Percentiles rank a stretch among this genome's conserved stretches.
phyloP scores from a whole-genome alignment of 2,113 vertebrate genomes.

The Oceanites oceanicus region DNA sequence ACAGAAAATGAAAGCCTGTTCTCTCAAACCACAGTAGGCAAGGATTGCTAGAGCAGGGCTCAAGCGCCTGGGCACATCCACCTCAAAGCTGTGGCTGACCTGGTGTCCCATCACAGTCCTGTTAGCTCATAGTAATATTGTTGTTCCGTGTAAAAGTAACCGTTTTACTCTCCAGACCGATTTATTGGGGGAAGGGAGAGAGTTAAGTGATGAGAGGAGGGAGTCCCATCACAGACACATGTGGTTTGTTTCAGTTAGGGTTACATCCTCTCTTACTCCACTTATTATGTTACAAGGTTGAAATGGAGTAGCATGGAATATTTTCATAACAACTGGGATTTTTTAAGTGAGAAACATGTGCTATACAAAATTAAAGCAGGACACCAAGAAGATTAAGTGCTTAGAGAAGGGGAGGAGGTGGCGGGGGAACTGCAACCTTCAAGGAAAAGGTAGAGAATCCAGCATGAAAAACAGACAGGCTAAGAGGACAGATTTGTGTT shows the following conservation, averaged over 20 bases:
- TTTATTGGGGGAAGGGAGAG: neutral
- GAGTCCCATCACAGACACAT: neutral
- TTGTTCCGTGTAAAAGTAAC: neutral
- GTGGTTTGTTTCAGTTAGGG: neutral
- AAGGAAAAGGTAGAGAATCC: neutral
- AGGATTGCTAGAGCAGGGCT: neutral
- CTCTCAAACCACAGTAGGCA: neutral
- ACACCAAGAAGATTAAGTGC: neutral
- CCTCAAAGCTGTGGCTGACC: neutral
- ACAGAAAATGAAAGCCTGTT: neutral
- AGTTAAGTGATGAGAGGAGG: neutral
- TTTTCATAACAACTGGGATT: constrained; percentile 22
- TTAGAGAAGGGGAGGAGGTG: neutral
- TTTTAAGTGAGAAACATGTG: neutral
- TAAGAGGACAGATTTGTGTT: neutral
- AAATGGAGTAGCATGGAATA: neutral
- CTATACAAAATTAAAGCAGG: neutral
- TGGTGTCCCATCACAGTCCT: neutral
- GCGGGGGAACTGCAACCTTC: neutral
- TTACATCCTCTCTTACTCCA: neutral
- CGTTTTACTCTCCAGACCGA: neutral
- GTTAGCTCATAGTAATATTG: neutral
- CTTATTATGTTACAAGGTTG: neutral
- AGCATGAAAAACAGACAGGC: neutral
- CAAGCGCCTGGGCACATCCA: neutral